Conservation (phyloP, 2,797 vertebrate species). For the Heteromormyrus szaboi region DNA sequence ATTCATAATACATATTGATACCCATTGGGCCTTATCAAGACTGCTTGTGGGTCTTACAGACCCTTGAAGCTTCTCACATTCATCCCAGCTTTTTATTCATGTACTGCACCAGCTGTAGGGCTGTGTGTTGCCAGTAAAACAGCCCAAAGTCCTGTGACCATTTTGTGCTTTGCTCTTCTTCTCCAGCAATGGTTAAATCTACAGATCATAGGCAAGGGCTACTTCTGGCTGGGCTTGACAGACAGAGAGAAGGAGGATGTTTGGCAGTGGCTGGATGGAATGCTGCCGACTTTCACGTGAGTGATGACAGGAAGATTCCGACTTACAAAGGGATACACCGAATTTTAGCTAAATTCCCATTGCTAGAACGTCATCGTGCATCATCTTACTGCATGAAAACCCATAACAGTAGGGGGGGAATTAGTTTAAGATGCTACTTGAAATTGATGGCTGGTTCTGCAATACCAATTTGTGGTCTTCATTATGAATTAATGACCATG, state of each 20-base stretch:
- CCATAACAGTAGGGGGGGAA: background rate
- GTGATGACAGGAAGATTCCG: slow-evolving; percentile 36
- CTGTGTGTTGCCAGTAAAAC: background rate
- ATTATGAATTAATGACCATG: background rate
- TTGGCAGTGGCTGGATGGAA: slow-evolving; percentile 89
- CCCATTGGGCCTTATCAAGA: background rate
- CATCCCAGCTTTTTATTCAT: background rate
- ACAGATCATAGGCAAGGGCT: slow-evolving; percentile 70
- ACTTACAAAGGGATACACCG: background rate
- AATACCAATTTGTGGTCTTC: background rate
- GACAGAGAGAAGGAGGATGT: slow-evolving; percentile 71
- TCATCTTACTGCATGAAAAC: background rate
- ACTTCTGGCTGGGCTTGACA: slow-evolving; percentile 89
- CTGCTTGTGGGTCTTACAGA: background rate
- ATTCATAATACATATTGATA: background rate
- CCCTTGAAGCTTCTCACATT: background rate
- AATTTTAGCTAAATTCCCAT: background rate
- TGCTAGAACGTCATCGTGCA: background rate
- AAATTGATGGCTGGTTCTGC: background rate
- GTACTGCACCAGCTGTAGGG: background rate
- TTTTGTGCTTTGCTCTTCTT: slow-evolving; percentile 36
- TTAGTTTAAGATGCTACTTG: background rate
- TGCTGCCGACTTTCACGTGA: slow-evolving; percentile 72
- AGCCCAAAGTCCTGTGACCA: background rate
- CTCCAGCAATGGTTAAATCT: slow-evolving; percentile 81